Percentiles rank a stretch among this genome's conserved stretches.
Evolutionary conservation across 1,140 invertebrate genomes (phyloP).

Genomic region (Apis florea): DNA sequence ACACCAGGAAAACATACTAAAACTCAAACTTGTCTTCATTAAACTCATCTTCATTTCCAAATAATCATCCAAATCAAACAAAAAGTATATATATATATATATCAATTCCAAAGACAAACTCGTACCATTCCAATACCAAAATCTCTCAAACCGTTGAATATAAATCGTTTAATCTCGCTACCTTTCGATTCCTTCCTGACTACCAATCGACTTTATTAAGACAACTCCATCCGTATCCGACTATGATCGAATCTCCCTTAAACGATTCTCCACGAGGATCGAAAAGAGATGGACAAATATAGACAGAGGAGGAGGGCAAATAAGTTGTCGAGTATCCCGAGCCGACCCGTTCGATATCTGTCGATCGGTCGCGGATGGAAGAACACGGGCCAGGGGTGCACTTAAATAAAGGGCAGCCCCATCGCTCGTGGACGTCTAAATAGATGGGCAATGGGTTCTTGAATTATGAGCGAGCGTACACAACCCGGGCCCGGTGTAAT

Average conservation of each 20-base stretch:
- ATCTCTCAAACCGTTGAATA: not conserved
- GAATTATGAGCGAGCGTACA: slow-evolving; percentile 73
- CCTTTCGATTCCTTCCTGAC: not conserved
- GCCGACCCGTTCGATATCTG: slow-evolving; percentile 47
- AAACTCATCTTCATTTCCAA: no score
- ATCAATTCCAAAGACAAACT: not conserved
- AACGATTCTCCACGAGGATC: not conserved
- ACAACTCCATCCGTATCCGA: not conserved
- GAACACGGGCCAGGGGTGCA: slow-evolving; percentile 61
- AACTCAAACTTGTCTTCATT: no score
- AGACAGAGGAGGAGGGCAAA: slow-evolving; percentile 9
- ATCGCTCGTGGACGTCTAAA: slow-evolving; percentile 72
- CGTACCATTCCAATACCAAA: not conserved
- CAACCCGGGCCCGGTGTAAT: slow-evolving; percentile 61
- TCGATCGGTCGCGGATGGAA: slow-evolving; percentile 75
- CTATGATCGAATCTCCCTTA: slow-evolving; percentile 1
- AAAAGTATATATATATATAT: no score
- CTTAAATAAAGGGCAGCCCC: slow-evolving; percentile 70
- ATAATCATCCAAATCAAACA: no score
- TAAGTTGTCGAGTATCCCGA: slow-evolving; percentile 36
- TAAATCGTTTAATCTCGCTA: not conserved
- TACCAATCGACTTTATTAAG: slow-evolving; percentile 15
- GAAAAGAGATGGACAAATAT: not conserved
- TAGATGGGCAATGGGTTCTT: slow-evolving; percentile 74
- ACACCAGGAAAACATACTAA: no score